Evolutionary conservation across 1,140 invertebrate genomes (phyloP).

Genomic region (Ostrea edulis): DNA sequence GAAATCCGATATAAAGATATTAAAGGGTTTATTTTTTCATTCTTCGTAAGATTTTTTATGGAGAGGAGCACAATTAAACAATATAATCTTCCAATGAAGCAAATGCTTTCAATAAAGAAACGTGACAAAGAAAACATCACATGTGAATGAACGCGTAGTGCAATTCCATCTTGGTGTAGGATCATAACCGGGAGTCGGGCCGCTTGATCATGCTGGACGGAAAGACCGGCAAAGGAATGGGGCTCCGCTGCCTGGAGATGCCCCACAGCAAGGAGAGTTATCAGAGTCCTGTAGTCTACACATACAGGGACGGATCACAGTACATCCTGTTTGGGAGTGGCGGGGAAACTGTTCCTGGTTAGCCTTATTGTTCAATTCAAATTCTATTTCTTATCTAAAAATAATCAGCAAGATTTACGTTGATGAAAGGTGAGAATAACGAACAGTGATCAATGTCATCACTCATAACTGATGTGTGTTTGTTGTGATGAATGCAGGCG

Average conservation of each 20-base stretch:
- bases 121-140: too few relatives aligned
- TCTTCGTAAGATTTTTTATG: too few relatives aligned
- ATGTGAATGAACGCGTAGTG: background rate
- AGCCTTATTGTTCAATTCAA: background rate
- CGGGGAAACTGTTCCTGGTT: slow-evolving; percentile 76
- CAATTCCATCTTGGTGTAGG: slow-evolving; percentile 51
- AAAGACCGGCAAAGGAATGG: slow-evolving; percentile 71
- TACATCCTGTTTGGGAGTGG: slow-evolving; percentile 77
- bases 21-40: too few relatives aligned
- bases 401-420: too few relatives aligned
- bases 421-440: too few relatives aligned
- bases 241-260: slow-evolving; percentile 67
- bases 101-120: too few relatives aligned
- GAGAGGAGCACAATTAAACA: too few relatives aligned
- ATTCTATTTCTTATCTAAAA: background rate
- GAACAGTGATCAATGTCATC: too few relatives aligned
- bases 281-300: slow-evolving; percentile 74
- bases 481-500: slow-evolving; percentile 55
- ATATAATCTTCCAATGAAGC: too few relatives aligned
- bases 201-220: slow-evolving; percentile 75
- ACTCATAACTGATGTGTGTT: too few relatives aligned
- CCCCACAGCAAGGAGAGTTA: slow-evolving; percentile 74
- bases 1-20: too few relatives aligned
- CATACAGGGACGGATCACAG: slow-evolving; percentile 60
- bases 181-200: slow-evolving; percentile 66